phyloP scores from a whole-genome alignment of 2,888 invertebrate genomes.

The Sinelater perroti region DNA sequence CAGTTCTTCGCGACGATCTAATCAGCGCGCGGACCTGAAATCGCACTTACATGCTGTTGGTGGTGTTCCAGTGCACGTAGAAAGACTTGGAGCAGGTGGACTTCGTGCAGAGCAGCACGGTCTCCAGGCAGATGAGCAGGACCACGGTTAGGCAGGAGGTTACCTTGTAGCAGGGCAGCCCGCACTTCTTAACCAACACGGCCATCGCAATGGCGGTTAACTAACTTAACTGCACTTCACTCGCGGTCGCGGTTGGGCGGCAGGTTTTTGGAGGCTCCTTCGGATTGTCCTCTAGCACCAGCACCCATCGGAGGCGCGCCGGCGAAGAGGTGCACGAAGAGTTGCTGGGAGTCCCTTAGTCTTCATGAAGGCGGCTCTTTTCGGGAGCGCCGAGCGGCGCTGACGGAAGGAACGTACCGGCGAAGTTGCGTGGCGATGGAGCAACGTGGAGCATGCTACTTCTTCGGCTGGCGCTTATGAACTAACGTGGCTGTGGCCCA shows the following conservation, averaged over 20 bases:
- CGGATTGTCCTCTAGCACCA: constrained; percentile 20
- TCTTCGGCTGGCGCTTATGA: constrained; percentile 19
- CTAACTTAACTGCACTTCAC: constrained; percentile 30
- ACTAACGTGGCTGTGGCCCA: constrained; percentile 28
- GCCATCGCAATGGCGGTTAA: constrained; percentile 43
- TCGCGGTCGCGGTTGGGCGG: constrained; percentile 13
- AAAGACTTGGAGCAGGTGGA: constrained; percentile 83
- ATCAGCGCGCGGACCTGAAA: constrained; percentile 13
- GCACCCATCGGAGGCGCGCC: constrained; percentile 18
- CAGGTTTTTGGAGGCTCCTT: constrained; percentile 10
- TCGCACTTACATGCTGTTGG: constrained; percentile 79
- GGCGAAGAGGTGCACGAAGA: constrained; percentile 7
- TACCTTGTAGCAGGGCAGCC: constrained; percentile 52
- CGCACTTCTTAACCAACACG: constrained; percentile 50
- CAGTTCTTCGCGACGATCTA: constrained; percentile 26
- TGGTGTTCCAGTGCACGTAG: constrained; percentile 91
- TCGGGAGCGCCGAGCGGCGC: neutral
- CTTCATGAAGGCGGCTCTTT: constrained; percentile 23
- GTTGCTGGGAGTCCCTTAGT: constrained; percentile 4
- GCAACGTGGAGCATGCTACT: constrained; percentile 6
- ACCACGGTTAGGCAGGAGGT: constrained; percentile 66
- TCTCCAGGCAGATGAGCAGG: constrained; percentile 66
- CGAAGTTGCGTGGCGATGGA: constrained; percentile 20
- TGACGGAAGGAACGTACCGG: neutral
- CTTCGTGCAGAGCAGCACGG: constrained; percentile 66